Conservation (phyloP, 2,113 vertebrate genomes). For the Zosterops lateralis region DNA sequence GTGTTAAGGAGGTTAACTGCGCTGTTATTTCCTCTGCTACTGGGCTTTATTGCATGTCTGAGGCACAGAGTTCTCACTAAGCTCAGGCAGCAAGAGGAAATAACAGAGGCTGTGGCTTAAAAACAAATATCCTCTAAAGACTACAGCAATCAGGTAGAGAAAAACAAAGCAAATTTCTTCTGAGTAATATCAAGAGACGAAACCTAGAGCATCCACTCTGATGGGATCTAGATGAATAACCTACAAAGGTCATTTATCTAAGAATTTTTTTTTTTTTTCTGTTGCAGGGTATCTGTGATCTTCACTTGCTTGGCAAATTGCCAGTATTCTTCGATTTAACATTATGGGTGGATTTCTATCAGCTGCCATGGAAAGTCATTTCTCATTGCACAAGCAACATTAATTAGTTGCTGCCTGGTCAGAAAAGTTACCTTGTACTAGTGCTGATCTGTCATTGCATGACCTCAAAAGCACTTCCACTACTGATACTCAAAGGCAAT, state of each 20-base stretch:
- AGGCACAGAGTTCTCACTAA: conserved; percentile 34
- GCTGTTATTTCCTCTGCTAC: conserved; percentile 72
- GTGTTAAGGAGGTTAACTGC: conserved; percentile 72
- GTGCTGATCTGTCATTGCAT: neutral
- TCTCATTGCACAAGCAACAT: neutral
- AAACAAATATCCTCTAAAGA: conserved; percentile 65
- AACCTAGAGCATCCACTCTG: neutral
- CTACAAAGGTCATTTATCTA: neutral
- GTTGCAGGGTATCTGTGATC: neutral
- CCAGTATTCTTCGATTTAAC: neutral
- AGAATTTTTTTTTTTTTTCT: neutral
- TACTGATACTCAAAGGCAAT: neutral
- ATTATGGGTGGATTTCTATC: conserved; percentile 18
- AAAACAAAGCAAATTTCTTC: conserved; percentile 30
- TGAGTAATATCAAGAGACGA: neutral
- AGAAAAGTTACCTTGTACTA: neutral
- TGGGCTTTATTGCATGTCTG: conserved; percentile 60
- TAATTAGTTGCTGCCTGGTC: conserved; percentile 6
- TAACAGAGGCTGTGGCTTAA: conserved; percentile 37
- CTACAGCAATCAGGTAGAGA: conserved; percentile 3
- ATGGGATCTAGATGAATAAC: neutral
- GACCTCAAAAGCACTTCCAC: neutral
- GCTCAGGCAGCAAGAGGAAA: conserved; percentile 48
- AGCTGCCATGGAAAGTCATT: neutral
- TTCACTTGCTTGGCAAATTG: neutral